Evolutionary conservation across 92 coral and sea anemone species (phyloP).

Genomic region (Meandrina meandrites): DNA sequence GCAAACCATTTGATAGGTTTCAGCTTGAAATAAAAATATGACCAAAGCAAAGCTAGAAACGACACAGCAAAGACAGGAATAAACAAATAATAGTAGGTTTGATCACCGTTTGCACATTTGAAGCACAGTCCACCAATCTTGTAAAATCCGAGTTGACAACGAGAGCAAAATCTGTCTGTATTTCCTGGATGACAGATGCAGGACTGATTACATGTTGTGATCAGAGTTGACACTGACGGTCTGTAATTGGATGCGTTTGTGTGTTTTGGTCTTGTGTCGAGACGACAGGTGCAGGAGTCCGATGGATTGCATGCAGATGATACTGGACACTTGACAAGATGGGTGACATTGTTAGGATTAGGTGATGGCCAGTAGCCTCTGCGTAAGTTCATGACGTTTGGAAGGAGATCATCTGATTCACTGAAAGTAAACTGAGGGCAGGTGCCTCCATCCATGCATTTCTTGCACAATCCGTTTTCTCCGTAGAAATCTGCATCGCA

Average conservation of each 20-base stretch:
- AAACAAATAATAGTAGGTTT: constrained; percentile 25
- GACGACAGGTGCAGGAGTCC: too few relatives aligned
- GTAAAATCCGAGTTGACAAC: constrained; percentile 54
- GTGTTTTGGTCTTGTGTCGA: constrained; percentile 10
- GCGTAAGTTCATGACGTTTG: constrained; percentile 46
- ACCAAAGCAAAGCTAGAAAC: constrained; percentile 52
- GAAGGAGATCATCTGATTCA: constrained; percentile 7
- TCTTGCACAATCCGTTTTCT: constrained; percentile 52
- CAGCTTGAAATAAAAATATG: constrained; percentile 31
- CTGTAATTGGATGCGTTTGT: not conserved
- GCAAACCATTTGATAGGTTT: constrained; percentile 43
- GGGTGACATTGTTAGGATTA: too few relatives aligned
- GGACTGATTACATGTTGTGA: constrained; percentile 43
- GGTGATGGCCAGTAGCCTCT: constrained; percentile 73
- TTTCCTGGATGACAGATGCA: constrained; percentile 64
- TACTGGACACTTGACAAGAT: too few relatives aligned
- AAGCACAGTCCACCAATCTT: constrained; percentile 61
- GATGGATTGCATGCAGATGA: too few relatives aligned
- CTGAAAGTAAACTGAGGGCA: constrained; percentile 21
- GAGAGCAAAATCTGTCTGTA: constrained; percentile 66
- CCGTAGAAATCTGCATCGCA: constrained; percentile 65
- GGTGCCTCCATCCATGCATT: too few relatives aligned
- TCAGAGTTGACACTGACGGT: constrained; percentile 23
- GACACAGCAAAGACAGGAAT: constrained; percentile 43
- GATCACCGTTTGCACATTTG: constrained; percentile 49